Evolutionary conservation across 2,888 invertebrate genomes (phyloP), one percentile per base, ranked within the genome.

Genomic region (Sinelater perroti): DNA sequence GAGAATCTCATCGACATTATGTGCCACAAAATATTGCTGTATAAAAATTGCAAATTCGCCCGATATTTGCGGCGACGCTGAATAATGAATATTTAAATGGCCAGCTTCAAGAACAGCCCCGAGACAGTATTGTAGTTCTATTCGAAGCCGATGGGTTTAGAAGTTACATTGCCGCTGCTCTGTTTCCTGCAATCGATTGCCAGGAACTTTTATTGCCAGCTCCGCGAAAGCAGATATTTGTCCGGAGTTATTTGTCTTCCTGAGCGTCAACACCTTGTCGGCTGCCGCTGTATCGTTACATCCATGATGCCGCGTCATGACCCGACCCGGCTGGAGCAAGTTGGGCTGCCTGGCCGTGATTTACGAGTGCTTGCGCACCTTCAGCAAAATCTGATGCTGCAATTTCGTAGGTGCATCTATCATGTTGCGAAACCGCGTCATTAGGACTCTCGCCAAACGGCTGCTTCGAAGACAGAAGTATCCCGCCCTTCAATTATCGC

Each of bases 251-350:
- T 40, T 40, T 40, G 40, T 40, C 40, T 40, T 24, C 24, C 26
- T 1, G 8, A 40, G 24, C 24, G 40, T 40, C 40, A 40, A 40
- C 40, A 40, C 40, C 40, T 40, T 40, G 24, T 40, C 24, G 24
- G 24, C 24, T 40, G 24, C 24, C 24, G 40, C 24, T 40, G 24
- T 24, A 24, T 40, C 24, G 40, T 40, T 40, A 40, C 40, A 40
- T 40, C 40, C 24, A 40, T 40, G 24, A 40, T 40, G 24, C 24
- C 40, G 40, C 14, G 40, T 40, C 24, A 24, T 40, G 40, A 40
- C 40, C 40, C 24, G 40, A 40, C 40, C 40, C 24, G n/a, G n/a
- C n/a, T n/a, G n/a, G 24, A 40, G 40, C 40, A 40, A 40, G 24
- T 24, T 24, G 40, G n/a, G 21, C 40, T 40, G 11, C 24, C 24